These are phyloP conservation scores for Aelia acuminata DNA, from an alignment of 2,888 invertebrate species.

Conservation along the genomic window DNA sequence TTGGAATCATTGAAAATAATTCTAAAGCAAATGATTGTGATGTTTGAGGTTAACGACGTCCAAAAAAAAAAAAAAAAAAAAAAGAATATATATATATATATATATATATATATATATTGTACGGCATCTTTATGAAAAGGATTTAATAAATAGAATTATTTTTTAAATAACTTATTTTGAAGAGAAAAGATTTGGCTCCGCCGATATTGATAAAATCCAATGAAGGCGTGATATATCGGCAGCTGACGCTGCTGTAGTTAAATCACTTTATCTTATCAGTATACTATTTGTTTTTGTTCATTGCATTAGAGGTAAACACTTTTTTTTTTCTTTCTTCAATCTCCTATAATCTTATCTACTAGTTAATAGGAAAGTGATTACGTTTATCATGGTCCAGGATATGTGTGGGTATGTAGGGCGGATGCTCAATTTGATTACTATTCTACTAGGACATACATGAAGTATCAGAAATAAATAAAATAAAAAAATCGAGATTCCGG, in stretches of 20 bases:
- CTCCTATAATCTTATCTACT: background rate
- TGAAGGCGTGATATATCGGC: background rate
- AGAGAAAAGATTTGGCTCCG: too few species aligned
- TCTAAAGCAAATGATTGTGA: too few species aligned
- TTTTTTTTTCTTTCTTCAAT: conserved; percentile 7
- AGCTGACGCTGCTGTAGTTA: background rate
- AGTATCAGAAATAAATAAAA: background rate
- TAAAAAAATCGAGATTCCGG: too few species aligned
- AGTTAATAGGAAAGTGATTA: conserved; percentile 24
- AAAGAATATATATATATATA: too few species aligned
- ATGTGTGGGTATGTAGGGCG: conserved; percentile 10
- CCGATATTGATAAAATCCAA: too few species aligned
- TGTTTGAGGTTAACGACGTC: too few species aligned
- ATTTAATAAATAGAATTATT: too few species aligned
- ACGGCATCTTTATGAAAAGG: too few species aligned
- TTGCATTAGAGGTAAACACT: background rate
- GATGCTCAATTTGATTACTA: conserved; percentile 11
- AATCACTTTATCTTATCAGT: background rate
- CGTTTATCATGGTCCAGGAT: conserved; percentile 9
- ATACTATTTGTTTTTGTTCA: background rate
- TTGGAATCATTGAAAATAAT: too few species aligned
- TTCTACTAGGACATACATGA: background rate
- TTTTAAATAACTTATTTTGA: too few species aligned
- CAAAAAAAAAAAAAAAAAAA: too few species aligned
- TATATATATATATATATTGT: too few species aligned